Conservation (phyloP, 2,888 invertebrate genomes). For the Eugnorisma glareosa region DNA sequence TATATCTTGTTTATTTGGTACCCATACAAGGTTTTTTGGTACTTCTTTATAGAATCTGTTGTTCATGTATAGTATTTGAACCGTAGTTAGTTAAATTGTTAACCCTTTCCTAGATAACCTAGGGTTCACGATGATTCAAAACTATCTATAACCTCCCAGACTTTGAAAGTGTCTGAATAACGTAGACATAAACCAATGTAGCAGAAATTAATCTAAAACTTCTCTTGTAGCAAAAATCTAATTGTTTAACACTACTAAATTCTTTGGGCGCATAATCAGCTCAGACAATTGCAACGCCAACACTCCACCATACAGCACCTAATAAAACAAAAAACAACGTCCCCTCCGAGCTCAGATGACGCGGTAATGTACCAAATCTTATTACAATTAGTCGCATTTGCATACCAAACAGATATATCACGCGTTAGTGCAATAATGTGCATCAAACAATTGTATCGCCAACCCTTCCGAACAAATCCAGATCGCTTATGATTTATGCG, state of each 20-base stretch:
- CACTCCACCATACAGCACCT: slow-evolving; percentile 60
- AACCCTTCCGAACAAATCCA: slow-evolving; percentile 82
- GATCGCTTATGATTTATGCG: slow-evolving; percentile 87
- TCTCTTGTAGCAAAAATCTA: background rate
- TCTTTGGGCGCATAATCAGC: no score
- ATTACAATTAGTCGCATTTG: slow-evolving; percentile 88
- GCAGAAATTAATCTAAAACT: slow-evolving; percentile 2
- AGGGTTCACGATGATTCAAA: background rate
- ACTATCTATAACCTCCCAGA: background rate
- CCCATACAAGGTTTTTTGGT: background rate
- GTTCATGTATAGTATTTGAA: background rate
- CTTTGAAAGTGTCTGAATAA: background rate
- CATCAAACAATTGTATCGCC: slow-evolving; percentile 69
- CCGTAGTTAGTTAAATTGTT: background rate
- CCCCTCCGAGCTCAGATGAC: slow-evolving; percentile 68
- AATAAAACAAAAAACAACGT: slow-evolving; percentile 69
- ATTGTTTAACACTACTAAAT: slow-evolving; percentile 33
- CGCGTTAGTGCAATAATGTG: slow-evolving; percentile 79
- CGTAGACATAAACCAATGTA: background rate
- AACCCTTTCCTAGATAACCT: no score
- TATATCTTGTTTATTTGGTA: slow-evolving; percentile 10
- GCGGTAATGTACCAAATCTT: slow-evolving; percentile 79
- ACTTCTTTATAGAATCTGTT: background rate
- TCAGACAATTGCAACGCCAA: slow-evolving; percentile 48
- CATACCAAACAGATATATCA: slow-evolving; percentile 87